phyloP scores from a whole-genome alignment of 2,888 invertebrate genomes.

The Lycophotia porphyrea region DNA sequence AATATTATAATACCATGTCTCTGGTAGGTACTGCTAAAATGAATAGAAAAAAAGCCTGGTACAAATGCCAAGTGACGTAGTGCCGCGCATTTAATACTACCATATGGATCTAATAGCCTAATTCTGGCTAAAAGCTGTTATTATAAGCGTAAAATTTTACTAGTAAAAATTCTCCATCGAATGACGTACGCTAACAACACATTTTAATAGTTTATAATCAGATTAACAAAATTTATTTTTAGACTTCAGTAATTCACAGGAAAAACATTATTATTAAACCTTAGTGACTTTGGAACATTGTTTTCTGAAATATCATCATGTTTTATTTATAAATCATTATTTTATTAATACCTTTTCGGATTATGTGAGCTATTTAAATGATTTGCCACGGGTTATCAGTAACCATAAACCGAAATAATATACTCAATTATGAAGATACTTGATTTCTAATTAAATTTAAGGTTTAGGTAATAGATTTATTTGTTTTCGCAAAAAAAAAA shows the following conservation, averaged over 20 bases:
- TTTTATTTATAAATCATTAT: conserved; percentile 12
- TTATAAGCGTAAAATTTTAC: background rate
- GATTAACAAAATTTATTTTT: conserved; percentile 34
- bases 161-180: conserved; percentile 36
- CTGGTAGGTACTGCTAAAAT: background rate
- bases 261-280: conserved; percentile 39
- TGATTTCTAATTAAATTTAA: background rate
- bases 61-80: conserved; percentile 2
- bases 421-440: background rate
- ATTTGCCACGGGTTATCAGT: background rate
- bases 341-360: conserved; percentile 24
- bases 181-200: conserved; percentile 43
- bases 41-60: conserved; percentile 5
- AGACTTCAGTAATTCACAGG: conserved; percentile 28
- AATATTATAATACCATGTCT: background rate
- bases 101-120: conserved; percentile 18
- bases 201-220: conserved; percentile 19
- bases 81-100: background rate
- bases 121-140: conserved; percentile 8
- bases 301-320: conserved; percentile 17
- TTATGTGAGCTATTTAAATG: conserved; percentile 44
- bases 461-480: background rate
- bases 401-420: background rate
- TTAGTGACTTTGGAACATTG: conserved; percentile 41
- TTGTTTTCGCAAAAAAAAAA: background rate